A percentile compares a stretch with the other conserved stretches of the same genome.
Evolutionary conservation across 2,113 vertebrate species (phyloP).

Genomic region (Gnathonemus echidnorhynchus): DNA sequence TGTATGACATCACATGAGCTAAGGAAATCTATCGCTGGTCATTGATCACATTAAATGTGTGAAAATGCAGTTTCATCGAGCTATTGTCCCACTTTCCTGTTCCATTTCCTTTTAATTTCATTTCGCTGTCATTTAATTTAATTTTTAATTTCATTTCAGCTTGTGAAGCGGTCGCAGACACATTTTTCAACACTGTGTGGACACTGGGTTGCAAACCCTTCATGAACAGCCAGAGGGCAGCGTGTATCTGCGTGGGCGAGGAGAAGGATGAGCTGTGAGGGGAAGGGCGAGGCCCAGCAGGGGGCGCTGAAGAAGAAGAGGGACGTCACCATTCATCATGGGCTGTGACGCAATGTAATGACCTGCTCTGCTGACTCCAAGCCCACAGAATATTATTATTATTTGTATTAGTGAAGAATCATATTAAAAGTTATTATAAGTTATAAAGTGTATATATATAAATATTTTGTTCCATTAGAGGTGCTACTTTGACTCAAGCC

Average conservation of each 20-base stretch:
- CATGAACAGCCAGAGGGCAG: constrained; percentile 95
- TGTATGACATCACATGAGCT: not conserved
- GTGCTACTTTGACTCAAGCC: not conserved
- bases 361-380: not conserved
- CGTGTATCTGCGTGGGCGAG: constrained; percentile 83
- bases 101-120: not conserved
- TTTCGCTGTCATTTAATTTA: constrained; percentile 5
- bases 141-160: constrained; percentile 58
- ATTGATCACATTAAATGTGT: not conserved
- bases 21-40: not conserved
- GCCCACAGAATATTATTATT: not conserved
- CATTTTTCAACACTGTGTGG: constrained; percentile 83
- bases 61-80: not conserved
- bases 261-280: constrained; percentile 81
- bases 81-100: not conserved
- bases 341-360: not conserved
- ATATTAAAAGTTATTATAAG: not conserved
- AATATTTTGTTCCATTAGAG: not conserved
- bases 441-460: not conserved
- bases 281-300: not conserved
- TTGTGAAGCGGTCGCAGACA: constrained; percentile 82
- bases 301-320: not conserved
- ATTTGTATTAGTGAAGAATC: not conserved
- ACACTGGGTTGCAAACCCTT: constrained; percentile 90
- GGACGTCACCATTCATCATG: not conserved